Base-by-base conservation (phyloP, 2,888 invertebrate genomes). In the Loripinus fragilis region DNA sequence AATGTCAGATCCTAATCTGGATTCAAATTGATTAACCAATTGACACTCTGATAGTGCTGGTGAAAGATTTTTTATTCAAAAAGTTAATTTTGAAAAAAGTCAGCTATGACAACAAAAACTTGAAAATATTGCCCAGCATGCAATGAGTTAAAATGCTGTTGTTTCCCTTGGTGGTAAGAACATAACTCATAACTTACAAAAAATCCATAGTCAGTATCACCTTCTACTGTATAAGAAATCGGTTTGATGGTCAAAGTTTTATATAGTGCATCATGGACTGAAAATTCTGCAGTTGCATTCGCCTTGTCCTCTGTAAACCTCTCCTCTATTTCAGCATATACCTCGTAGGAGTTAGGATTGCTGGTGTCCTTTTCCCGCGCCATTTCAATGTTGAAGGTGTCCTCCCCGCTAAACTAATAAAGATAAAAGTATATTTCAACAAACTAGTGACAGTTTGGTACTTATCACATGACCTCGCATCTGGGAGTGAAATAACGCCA, bases 101-200 rank as follows among this genome's bases (percentile, higher is more conserved):
- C 5, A 8, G 7, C 38, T 8, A 5, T 8, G 38, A 38, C 38
- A 38, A 38, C 7, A 38, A 38, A 38, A 12, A 38, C 5, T 5
- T 38, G 38, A 8, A 5, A 38, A 38, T 8, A 38, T 38, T 38
- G 12, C 38, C 12, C 38, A 38, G 38, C 38, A 38, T 38, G 38
- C 38, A 38, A 38, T 8, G 38, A 38, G 38, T 38, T 38, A 38
- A 8, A 38, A n/a, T n/a, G n/a, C n/a, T n/a, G n/a, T n/a, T n/a
- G n/a, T n/a, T n/a, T n/a, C n/a, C n/a, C n/a, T n/a, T n/a, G n/a
- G n/a, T n/a, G n/a, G n/a, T n/a, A n/a, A n/a, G n/a, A n/a, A n/a
- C n/a, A n/a, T n/a, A n/a, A n/a, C n/a, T n/a, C n/a, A n/a, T n/a
- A 45, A 60, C 60, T 60, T 60, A 60, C 60, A 60, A 60, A 60